Evolutionary conservation across 2,888 invertebrate species (phyloP).

Genomic region (Folsomia candida): DNA sequence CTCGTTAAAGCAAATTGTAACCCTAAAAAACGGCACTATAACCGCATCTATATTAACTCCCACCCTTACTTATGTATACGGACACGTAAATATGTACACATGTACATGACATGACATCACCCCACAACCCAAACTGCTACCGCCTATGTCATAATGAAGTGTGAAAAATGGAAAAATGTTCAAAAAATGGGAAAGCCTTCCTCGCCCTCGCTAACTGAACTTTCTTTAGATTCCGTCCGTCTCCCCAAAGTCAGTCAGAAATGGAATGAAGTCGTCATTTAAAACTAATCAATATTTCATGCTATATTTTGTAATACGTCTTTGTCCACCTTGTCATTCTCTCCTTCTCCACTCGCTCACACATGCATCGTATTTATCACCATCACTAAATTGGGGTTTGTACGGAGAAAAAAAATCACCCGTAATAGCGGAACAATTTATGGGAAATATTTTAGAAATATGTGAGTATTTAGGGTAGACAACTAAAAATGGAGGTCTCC

Average conservation of each 20-base stretch:
- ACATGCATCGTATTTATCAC: constrained; percentile 3
- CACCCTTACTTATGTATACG: too few relatives aligned
- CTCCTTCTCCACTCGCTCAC: neutral
- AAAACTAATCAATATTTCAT: neutral
- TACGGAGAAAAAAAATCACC: neutral
- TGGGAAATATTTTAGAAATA: too few relatives aligned
- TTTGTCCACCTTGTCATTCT: constrained; percentile 9
- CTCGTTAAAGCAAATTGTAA: too few relatives aligned
- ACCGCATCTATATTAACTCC: too few relatives aligned
- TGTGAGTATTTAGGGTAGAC: too few relatives aligned
- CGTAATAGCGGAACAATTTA: neutral
- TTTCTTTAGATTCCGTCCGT: neutral
- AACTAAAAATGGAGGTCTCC: too few relatives aligned
- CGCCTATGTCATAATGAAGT: constrained; percentile 41
- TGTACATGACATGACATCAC: too few relatives aligned
- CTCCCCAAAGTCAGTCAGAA: neutral
- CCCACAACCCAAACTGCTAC: too few relatives aligned
- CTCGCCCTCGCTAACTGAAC: neutral
- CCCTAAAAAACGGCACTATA: too few relatives aligned
- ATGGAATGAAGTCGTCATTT: neutral
- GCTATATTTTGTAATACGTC: constrained; percentile 1
- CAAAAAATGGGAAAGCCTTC: constrained; percentile 16
- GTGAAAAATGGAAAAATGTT: constrained; percentile 45
- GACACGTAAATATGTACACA: too few relatives aligned
- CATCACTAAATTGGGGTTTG: neutral